Base-by-base conservation (phyloP, 2,888 invertebrate species). In the Heliconius aoede region DNA sequence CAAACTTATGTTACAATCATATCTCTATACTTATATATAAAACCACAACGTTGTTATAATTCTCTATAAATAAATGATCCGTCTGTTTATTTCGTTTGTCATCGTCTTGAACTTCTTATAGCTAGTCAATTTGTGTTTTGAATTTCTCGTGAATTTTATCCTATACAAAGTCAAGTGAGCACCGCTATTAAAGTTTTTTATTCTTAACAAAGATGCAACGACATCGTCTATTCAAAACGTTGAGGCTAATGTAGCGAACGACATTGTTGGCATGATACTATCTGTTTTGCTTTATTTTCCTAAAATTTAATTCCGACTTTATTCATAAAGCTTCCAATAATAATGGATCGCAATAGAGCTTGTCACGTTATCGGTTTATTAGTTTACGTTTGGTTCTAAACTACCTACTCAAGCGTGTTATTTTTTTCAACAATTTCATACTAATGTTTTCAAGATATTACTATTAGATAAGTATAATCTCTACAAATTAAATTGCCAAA, bases 231-330 rank as follows among this genome's bases (percentile, higher is more conserved):
- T 78, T 78, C 74, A 78, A 64, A 74, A 76, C 60, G n/a, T 79
- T 71, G 72, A 69, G 76, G 76, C 69, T 79, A 79, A 78, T 78
- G 76, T 76, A 78, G 74, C 79, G 74, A 79, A 78, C 76, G 78
- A 74, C 60, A 71, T 78, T 78, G 71, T 68, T 74, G 69, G 64
- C 74, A n/a, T 74, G 51, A 76, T 71, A 61, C 55, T 60, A 68
- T 77, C 67, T 61, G 46, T 40, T 72, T 74, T 74, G 72, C 72
- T 32, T 73, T 74, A 60, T 76, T 76, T 61, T 64, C 4, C 15
- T 36, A 40, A 64, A 78, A 71, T 69, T 71, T 73, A 78, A 78
- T 78, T 68, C 68, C 60, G 61, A 62, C 30, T 69, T 60, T 76
- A 60, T 72, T 69, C 61, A 68, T 32, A 64, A 65, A 76, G 46